A percentile compares a stretch with the other conserved stretches of the same genome.
These are phyloP conservation scores for Agrochola litura DNA, from an alignment of 2,888 invertebrate species.

Conservation along the genomic window DNA sequence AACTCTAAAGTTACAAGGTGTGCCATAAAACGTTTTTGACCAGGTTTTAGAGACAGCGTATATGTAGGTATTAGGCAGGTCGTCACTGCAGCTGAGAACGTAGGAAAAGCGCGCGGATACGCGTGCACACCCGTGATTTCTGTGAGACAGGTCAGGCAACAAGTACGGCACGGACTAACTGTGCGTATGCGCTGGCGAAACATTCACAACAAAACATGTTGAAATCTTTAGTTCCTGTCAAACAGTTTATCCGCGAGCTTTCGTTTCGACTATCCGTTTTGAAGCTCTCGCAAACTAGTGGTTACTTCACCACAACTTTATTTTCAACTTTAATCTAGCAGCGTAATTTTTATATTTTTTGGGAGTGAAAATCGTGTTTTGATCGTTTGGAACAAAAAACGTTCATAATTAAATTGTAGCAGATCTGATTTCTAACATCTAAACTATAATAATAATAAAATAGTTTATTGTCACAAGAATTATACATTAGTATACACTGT, in stretches of 20 bases:
- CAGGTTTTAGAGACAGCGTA: background rate
- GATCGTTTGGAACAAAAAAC: background rate
- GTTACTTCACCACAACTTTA: background rate
- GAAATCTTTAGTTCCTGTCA: too few relatives aligned
- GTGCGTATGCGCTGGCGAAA: too few relatives aligned
- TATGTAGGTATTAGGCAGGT: background rate
- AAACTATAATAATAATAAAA: too few relatives aligned
- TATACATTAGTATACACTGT: too few relatives aligned
- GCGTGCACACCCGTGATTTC: background rate
- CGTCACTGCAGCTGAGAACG: background rate
- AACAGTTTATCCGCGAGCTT: too few relatives aligned
- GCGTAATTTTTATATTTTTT: background rate
- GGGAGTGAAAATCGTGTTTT: background rate
- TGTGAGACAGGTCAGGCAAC: background rate
- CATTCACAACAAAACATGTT: too few relatives aligned
- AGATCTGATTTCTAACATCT: background rate
- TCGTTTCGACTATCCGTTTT: too few relatives aligned
- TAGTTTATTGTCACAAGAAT: too few relatives aligned
- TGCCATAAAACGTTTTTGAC: background rate
- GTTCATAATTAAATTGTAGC: background rate
- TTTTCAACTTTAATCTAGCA: background rate
- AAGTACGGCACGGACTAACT: too few relatives aligned
- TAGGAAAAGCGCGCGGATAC: background rate
- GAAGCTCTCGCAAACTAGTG: too few relatives aligned
- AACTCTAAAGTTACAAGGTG: background rate